Evolutionary conservation across 1,140 invertebrate genomes (phyloP), one percentile per base, ranked within the genome.

Genomic region (Micrasema longulum): DNA sequence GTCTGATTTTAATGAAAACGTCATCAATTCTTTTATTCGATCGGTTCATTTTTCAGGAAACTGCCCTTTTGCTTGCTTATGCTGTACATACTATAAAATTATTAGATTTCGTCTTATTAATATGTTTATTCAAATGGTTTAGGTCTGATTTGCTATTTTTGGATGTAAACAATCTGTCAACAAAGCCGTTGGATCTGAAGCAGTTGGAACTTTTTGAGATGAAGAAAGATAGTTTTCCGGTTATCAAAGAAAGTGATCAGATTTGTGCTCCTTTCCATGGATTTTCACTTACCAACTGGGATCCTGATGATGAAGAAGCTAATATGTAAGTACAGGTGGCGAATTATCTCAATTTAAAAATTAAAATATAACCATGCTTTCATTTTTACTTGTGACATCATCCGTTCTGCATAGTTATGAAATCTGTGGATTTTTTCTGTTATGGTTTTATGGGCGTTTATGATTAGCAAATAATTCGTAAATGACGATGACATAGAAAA

Each of bases 231-330:
- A 45, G 41, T 1, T 60, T 83, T 26, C 79, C 80, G 9, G 74
- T 76, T 0, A 81, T 84, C 52, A 73, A 50, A 35, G 78, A 77
- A n/a, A 70, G 64, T 10, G 81, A 84, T 62, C 78, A 80, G 11
- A 80, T 85, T 11, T 85, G 83, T 73, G 83, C 80, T 71, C 82
- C 84, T 0, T 87, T 87, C 57, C 79, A 81, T 62, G 82, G 82
- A 0, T 87, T 87, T 72, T 83, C 81, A 63, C 82, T 87, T 14
- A 83, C 78, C 71, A 81, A 83, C 69, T 88, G 86, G 86, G 81
- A 87, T 77, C 85, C 85, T 0, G 83, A 87, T n/a, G 82, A 82
- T 22, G 84, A 85, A 74, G 84, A 87, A 36, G 77, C 76, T 78
- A 81, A 77, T 63, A 35, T 77, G 77, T 78, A 75, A 76, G 68